These are phyloP conservation scores for Machaerirhynchus nigripectus DNA, from an alignment of 2,113 vertebrate species.

Conservation along the genomic window DNA sequence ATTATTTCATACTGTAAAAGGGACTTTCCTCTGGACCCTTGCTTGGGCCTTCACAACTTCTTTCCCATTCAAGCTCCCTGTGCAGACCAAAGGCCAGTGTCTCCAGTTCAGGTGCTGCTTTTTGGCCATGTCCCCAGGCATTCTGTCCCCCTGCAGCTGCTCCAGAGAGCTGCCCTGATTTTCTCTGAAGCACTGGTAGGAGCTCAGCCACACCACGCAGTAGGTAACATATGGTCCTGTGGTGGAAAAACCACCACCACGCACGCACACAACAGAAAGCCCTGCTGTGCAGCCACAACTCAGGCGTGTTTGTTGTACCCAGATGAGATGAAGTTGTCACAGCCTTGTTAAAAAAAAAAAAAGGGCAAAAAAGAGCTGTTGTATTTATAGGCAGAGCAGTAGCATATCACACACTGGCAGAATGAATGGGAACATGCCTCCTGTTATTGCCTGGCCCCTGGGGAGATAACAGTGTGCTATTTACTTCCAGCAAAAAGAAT, in stretches of 20 bases:
- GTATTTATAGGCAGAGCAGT: constrained; percentile 45
- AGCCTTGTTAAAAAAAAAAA: background rate
- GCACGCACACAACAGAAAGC: background rate
- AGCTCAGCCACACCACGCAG: background rate
- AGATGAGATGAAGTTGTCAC: constrained; percentile 50
- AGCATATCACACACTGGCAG: constrained; percentile 8
- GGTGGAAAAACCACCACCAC: background rate
- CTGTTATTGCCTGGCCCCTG: constrained; percentile 47
- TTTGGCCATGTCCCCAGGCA: background rate
- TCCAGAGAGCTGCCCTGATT: background rate
- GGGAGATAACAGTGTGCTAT: constrained; percentile 52
- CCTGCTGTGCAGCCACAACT: constrained; percentile 6
- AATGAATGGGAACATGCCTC: constrained; percentile 47
- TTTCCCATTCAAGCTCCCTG: background rate
- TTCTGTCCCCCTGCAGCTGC: background rate
- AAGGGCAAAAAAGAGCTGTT: background rate
- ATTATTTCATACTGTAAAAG: constrained; percentile 8
- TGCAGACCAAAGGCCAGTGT: background rate
- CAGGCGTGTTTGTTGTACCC: background rate
- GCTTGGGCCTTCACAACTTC: background rate
- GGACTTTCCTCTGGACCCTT: constrained; percentile 14
- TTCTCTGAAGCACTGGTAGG: background rate
- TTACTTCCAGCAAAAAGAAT: constrained; percentile 54
- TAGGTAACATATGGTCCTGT: background rate
- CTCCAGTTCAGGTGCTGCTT: background rate